Conservation (phyloP, 2,888 invertebrate species). For the Melitaea athalia region DNA sequence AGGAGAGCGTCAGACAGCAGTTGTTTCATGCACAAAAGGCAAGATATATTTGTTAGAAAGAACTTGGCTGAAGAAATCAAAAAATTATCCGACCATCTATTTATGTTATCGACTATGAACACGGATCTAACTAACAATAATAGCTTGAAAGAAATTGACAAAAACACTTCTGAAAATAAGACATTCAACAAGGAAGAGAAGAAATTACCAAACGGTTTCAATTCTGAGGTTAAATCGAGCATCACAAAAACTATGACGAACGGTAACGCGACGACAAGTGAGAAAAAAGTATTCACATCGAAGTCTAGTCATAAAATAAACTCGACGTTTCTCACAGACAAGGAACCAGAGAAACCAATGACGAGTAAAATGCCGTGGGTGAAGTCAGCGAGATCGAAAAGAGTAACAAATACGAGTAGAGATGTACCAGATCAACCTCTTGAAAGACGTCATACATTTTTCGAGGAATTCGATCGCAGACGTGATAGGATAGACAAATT, state of each 20-base stretch:
- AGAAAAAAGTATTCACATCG: constrained; percentile 66
- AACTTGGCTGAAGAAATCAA: constrained; percentile 92
- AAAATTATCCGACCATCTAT: constrained; percentile 90
- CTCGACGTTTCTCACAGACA: constrained; percentile 67
- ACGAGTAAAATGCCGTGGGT: constrained; percentile 81
- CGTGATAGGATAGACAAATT: constrained; percentile 74
- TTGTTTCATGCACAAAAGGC: constrained; percentile 83
- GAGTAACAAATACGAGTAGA: constrained; percentile 85
- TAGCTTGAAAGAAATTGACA: constrained; percentile 67
- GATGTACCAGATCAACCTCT: constrained; percentile 87
- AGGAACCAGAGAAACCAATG: constrained; percentile 70
- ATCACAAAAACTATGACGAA: constrained; percentile 65
- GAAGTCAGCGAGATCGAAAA: constrained; percentile 79
- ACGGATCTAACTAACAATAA: constrained; percentile 78
- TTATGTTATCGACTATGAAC: constrained; percentile 86
- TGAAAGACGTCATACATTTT: constrained; percentile 80
- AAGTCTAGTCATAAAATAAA: constrained; percentile 71
- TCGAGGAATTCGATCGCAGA: constrained; percentile 74
- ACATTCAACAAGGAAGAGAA: constrained; percentile 59
- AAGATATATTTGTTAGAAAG: constrained; percentile 84
- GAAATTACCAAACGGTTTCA: constrained; percentile 66
- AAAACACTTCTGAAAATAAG: constrained; percentile 67
- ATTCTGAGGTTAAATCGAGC: constrained; percentile 58
- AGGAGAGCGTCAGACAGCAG: constrained; percentile 91
- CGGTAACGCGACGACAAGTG: constrained; percentile 60